Evolutionary conservation across 2,113 vertebrate genomes (phyloP).

Genomic region (Epinephelus cyanopodus): DNA sequence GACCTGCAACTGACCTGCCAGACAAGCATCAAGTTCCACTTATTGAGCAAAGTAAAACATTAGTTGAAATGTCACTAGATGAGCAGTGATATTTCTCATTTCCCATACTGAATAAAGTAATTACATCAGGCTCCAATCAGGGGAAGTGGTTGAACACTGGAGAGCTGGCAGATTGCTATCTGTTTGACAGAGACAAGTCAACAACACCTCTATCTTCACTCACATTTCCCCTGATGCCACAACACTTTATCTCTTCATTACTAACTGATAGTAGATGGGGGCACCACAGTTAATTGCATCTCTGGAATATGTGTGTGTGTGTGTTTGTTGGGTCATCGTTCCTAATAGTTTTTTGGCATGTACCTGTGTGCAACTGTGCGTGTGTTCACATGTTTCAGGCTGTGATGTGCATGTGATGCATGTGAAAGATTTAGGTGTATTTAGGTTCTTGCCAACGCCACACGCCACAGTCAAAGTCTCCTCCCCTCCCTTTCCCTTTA

Average conservation of each 20-base stretch:
- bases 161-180: slow-evolving; percentile 76
- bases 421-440: not conserved
- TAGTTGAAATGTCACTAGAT: slow-evolving; percentile 63
- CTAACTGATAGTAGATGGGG: slow-evolving; percentile 59
- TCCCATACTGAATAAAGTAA: slow-evolving; percentile 68
- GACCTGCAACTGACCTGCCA: slow-evolving; percentile 2
- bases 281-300: slow-evolving; percentile 68
- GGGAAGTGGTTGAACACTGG: slow-evolving; percentile 62
- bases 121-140: slow-evolving; percentile 67
- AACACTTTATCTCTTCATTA: slow-evolving; percentile 77
- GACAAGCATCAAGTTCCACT: slow-evolving; percentile 2
- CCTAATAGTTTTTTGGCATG: not conserved
- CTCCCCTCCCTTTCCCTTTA: slow-evolving; percentile 37
- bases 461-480: slow-evolving; percentile 23
- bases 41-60: slow-evolving; percentile 39
- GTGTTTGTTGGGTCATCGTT: slow-evolving; percentile 21
- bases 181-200: slow-evolving; percentile 76
- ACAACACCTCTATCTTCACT: slow-evolving; percentile 74
- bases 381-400: not conserved
- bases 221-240: slow-evolving; percentile 72
- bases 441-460: not conserved
- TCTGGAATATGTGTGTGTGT: slow-evolving; percentile 15
- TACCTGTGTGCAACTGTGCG: not conserved
- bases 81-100: slow-evolving; percentile 67
- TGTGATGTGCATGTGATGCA: slow-evolving; percentile 14